Conservation (phyloP, 2,113 vertebrate genomes). For the Charadrius vociferus region DNA sequence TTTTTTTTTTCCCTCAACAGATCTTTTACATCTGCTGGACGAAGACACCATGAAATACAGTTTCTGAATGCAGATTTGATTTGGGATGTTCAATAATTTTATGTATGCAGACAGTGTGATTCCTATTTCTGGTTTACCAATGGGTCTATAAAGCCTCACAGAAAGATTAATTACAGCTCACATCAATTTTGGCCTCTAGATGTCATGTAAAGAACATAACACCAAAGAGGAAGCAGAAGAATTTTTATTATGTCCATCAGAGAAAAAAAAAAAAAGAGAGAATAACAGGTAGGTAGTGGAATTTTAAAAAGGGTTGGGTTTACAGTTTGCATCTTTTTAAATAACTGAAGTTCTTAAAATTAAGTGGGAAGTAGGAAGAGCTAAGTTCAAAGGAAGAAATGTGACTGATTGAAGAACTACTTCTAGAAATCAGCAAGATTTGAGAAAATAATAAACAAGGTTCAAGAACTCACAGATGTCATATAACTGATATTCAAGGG, state of each 20-base stretch:
- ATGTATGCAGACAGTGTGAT: conserved; percentile 69
- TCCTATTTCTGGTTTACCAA: conserved; percentile 40
- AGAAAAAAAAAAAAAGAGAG: background rate
- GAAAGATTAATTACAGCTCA: conserved; percentile 77
- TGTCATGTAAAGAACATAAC: conserved; percentile 74
- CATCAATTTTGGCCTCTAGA: conserved; percentile 77
- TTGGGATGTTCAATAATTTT: conserved; percentile 48
- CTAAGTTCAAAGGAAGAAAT: background rate
- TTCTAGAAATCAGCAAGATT: conserved; percentile 27
- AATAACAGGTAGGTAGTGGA: background rate
- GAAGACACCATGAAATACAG: conserved; percentile 16
- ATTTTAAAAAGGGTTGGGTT: background rate
- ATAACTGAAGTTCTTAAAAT: background rate
- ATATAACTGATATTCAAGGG: background rate
- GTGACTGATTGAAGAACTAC: background rate
- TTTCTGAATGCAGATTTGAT: conserved; percentile 66
- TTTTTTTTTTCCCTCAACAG: background rate
- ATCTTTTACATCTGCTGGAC: conserved; percentile 7
- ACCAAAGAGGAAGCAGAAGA: conserved; percentile 55
- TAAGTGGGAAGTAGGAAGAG: conserved; percentile 7
- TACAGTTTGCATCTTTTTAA: background rate
- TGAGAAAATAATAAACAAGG: background rate
- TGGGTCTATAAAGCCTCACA: conserved; percentile 48
- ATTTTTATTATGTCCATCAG: conserved; percentile 65
- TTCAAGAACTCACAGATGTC: background rate